Evolutionary conservation across 2,888 invertebrate genomes (phyloP), one percentile per base, ranked within the genome.

Genomic region (Ischnus inquisitorius): DNA sequence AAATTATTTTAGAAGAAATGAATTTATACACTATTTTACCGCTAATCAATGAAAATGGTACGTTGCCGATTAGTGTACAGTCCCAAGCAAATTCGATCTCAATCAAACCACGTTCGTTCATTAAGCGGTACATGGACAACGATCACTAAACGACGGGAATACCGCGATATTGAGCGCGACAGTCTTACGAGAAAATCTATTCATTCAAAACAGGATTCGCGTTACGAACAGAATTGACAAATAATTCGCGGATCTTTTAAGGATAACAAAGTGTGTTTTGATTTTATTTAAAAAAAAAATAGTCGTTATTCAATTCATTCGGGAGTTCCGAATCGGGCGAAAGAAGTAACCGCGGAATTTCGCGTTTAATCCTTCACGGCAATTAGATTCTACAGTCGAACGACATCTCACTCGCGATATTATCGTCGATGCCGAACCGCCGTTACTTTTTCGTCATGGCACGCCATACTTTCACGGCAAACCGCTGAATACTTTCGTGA

Each of bases 381-480:
- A 41, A 74, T 75, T 43, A 54, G 22, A 54, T 54, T 16, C 12
- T 46, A n/a, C 3, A 57, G 25, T 65, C 43, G n/a, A 64, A 51
- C 46, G n/a, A 41, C 51, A 79, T 34, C 34, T 16, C 12, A 28
- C 71, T 39, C 43, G 51, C 22, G 28, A 71, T 65, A n/a, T 72
- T 67, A 43, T 46, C 25, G 16, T 25, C 41, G 28, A 16, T 54
- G 5, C 19, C n/a, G 19, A 72, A 43, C 34, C 41, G 48, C 60
- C 16, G 41, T 25, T 41, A 46, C 39, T 43, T 75, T 43, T 41
- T 46, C 54, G 12, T 14, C 34, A 22, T 16, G 19, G 43, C 69
- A 64, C 81, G 39, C 68, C 25, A 48, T 39, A 68, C 43, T 68
- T 51, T 28, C 60, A 25, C 67, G 74, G 39, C 68, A 25, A 75